Conservation (phyloP, 2,113 vertebrate species). For the Bufo bufo region DNA sequence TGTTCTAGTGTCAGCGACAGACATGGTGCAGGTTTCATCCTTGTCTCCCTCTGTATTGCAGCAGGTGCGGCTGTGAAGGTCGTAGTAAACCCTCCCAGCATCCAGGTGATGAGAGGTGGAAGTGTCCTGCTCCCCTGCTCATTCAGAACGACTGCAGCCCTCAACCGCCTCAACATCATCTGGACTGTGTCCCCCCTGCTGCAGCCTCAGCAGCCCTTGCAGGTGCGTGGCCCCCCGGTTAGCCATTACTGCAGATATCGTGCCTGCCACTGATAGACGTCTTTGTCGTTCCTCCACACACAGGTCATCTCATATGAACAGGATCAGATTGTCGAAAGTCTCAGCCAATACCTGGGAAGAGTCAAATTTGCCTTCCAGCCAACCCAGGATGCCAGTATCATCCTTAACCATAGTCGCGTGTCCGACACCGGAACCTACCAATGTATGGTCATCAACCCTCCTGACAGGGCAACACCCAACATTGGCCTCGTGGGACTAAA, state of each 20-base stretch:
- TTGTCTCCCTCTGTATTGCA: background rate
- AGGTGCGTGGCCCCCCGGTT: conserved; percentile 64
- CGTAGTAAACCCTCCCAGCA: conserved; percentile 67
- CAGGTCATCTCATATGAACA: conserved; percentile 82
- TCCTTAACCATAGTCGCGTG: conserved; percentile 73
- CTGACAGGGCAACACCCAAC: conserved; percentile 71
- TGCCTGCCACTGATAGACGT: background rate
- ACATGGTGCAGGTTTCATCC: background rate
- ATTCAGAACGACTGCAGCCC: conserved; percentile 72
- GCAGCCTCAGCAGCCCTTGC: conserved; percentile 70
- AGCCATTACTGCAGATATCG: too few relatives aligned
- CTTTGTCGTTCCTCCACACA: background rate
- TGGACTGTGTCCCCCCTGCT: conserved; percentile 75
- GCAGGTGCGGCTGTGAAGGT: conserved; percentile 70
- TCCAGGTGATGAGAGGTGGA: conserved; percentile 74
- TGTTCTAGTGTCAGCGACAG: too few relatives aligned
- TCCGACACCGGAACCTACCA: conserved; percentile 78
- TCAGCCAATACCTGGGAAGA: conserved; percentile 71
- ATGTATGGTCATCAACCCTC: conserved; percentile 81
- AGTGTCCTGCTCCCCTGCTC: conserved; percentile 73
- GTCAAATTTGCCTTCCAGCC: conserved; percentile 73
- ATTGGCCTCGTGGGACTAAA: conserved; percentile 75
- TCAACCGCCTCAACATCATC: conserved; percentile 78
- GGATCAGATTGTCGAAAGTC: conserved; percentile 76
- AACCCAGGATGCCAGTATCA: conserved; percentile 73